Base-by-base conservation (phyloP, 2,797 vertebrate genomes). In the Megalops cyprinoides region DNA sequence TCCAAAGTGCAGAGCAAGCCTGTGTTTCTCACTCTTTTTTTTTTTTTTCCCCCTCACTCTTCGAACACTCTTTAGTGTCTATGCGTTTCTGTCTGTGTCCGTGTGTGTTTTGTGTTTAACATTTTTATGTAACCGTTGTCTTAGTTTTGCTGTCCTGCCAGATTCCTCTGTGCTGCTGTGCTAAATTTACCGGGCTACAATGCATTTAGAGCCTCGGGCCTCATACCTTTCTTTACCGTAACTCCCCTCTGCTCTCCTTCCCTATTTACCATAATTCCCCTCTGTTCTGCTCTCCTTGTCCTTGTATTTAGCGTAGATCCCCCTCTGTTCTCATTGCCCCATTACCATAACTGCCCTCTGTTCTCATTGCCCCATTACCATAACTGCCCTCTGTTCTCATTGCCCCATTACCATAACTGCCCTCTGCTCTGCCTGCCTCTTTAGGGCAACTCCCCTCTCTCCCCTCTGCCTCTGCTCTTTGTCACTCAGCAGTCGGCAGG, bases 391-490 rank as follows among this genome's bases (percentile, higher is more conserved):
- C 58, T 62, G 58, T 62, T 62, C 58, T 62, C n/a, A n/a, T n/a
- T n/a, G n/a, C 56, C 56, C 25, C 25, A 28, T 4, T 62, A 18
- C 58, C 31, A 58, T 62, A 31, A 10, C 58, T 58, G n/a, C 25
- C 23, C 56, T 28, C 9, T 12, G 58, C 18, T 62, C 67, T 67
- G 31, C 80, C 65, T 34, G 14, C 56, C 77, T 65, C 74, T 74
- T 44, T 78, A 55, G 12, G 60, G 46, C 48, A 0, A n/a, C 46
- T 31, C 39, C 10, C 23, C 58, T 0, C 25, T 62, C 28, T 62
- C 31, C 15, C 8, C n/a, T 60, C 49, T 46, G 39, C 15, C n/a
- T 49, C 20, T 23, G 51, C 20, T 81, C 23, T 53, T 15, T 48
- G 31, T 81, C 20, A 9, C 28, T 67, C 20, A 65, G 37, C 23